phyloP scores from a whole-genome alignment of 2,888 invertebrate genomes.

The Altica lythri region DNA sequence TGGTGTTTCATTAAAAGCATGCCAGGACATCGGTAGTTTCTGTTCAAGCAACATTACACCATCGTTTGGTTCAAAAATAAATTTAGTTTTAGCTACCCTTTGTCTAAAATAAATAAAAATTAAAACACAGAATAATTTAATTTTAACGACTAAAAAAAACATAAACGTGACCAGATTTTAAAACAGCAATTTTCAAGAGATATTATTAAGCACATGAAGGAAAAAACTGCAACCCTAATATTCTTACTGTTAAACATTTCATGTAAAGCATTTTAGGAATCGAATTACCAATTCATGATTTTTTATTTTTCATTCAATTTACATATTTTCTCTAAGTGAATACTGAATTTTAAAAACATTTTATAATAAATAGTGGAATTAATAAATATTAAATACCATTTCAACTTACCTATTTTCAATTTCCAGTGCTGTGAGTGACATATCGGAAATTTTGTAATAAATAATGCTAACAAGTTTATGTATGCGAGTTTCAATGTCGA shows the following conservation, averaged over 20 bases:
- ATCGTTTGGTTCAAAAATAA: slow-evolving; percentile 79
- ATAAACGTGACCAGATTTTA: too few relatives aligned
- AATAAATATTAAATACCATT: slow-evolving; percentile 33
- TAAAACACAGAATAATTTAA: background rate
- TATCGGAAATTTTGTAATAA: slow-evolving; percentile 72
- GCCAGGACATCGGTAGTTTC: slow-evolving; percentile 89
- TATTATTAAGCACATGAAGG: too few relatives aligned
- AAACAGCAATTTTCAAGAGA: too few relatives aligned
- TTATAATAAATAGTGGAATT: too few relatives aligned
- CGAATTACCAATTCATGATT: too few relatives aligned
- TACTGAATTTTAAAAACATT: too few relatives aligned
- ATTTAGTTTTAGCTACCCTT: slow-evolving; percentile 83
- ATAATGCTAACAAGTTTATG: slow-evolving; percentile 68
- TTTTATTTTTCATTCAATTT: too few relatives aligned
- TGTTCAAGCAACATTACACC: slow-evolving; percentile 82
- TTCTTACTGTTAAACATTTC: too few relatives aligned
- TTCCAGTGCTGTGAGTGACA: slow-evolving; percentile 78
- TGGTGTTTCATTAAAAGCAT: slow-evolving; percentile 86
- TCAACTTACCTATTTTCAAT: slow-evolving; percentile 71
- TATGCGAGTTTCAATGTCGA: slow-evolving; percentile 72
- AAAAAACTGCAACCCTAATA: too few relatives aligned
- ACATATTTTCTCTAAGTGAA: too few relatives aligned
- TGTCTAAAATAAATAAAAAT: slow-evolving; percentile 60
- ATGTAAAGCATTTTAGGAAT: too few relatives aligned
- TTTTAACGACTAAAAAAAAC: background rate